Evolutionary conservation across 1,140 invertebrate species (phyloP).

Genomic region (Mamestra configurata): DNA sequence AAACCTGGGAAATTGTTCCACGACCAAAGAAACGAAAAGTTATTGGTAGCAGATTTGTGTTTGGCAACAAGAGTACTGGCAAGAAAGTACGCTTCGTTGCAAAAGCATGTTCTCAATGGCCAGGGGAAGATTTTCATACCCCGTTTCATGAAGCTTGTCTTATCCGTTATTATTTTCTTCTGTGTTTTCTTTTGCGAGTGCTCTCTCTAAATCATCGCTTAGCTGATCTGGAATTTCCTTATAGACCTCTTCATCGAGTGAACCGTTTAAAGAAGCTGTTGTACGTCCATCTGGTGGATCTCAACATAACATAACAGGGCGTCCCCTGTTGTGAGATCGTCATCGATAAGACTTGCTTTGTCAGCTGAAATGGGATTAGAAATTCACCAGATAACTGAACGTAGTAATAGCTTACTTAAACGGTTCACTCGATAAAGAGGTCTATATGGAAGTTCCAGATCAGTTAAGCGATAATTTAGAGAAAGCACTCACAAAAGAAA

Average conservation of each 20-base stretch:
- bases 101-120: constrained; percentile 57
- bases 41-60: constrained; percentile 57
- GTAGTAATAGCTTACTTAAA: constrained; percentile 60
- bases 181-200: constrained; percentile 51
- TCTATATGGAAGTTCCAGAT: constrained; percentile 58
- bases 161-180: constrained; percentile 41
- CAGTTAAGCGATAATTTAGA: constrained; percentile 49
- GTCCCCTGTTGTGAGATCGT: constrained; percentile 55
- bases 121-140: constrained; percentile 63
- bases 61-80: constrained; percentile 49
- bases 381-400: constrained; percentile 60
- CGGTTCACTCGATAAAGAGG: constrained; percentile 58
- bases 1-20: constrained; percentile 56
- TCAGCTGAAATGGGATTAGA: constrained; percentile 56
- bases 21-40: constrained; percentile 56
- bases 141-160: no score
- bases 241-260: constrained; percentile 58
- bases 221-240: constrained; percentile 56
- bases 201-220: constrained; percentile 51
- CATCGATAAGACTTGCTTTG: constrained; percentile 57
- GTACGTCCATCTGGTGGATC: constrained; percentile 60
- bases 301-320: no score
- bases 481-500: constrained; percentile 51
- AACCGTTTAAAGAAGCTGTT: constrained; percentile 58
- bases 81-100: constrained; percentile 58